Conservation (phyloP, 2,797 vertebrate species). For the Gambusia yucatana region DNA sequence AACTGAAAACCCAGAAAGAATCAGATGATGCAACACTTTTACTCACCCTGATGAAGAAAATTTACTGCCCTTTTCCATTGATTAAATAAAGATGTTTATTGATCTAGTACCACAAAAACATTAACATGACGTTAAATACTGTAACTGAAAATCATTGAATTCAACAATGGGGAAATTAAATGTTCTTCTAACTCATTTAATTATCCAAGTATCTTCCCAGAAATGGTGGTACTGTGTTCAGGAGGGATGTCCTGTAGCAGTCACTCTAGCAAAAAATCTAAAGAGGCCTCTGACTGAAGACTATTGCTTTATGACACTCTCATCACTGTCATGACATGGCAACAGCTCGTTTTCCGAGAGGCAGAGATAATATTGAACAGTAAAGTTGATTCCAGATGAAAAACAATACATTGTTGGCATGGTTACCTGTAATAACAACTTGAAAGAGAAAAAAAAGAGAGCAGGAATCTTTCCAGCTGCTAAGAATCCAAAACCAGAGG, state of each 20-base stretch:
- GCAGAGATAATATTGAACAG: too few relatives aligned
- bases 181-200: too few relatives aligned
- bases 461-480: neutral
- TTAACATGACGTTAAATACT: neutral
- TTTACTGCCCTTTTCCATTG: neutral
- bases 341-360: too few relatives aligned
- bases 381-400: neutral
- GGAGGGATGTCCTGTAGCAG: too few relatives aligned
- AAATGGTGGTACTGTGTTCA: too few relatives aligned
- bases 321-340: too few relatives aligned
- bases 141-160: neutral
- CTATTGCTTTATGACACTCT: too few relatives aligned
- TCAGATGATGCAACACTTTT: neutral
- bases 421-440: neutral
- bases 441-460: neutral
- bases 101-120: neutral
- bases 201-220: too few relatives aligned
- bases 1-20: conserved; percentile 36
- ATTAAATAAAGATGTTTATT: neutral
- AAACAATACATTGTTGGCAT: neutral
- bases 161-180: too few relatives aligned
- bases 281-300: too few relatives aligned
- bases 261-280: too few relatives aligned
- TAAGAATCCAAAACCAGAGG: neutral
- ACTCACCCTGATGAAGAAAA: neutral